Base-by-base conservation (phyloP, 2,113 vertebrate species). In the Coturnix japonica region DNA sequence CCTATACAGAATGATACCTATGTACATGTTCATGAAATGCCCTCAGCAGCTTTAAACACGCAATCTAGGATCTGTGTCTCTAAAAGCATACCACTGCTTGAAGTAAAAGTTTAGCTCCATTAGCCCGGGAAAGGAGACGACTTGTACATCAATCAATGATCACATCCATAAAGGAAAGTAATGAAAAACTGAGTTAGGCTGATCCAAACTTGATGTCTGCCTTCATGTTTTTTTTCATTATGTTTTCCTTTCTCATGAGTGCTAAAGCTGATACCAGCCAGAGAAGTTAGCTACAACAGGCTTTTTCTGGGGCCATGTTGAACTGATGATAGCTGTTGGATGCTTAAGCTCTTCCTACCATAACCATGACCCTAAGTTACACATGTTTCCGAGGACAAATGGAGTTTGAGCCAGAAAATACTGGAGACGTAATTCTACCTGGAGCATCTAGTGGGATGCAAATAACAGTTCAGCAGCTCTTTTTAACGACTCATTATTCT, bases 351-450 rank as follows among this genome's bases (percentile, higher is more conserved):
- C 8, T 72, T 46, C 7, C 39, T 76, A 31, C 31, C 59, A 13
- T 1, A 2, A 4, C 43, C 81, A 85, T 22, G 63, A 60, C 18
- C 72, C 15, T 30, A 57, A 39, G 19, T 66, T 61, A 43, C 43
- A 23, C 5, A 11, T 0, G 0, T 35, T 18, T 19, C 15, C 18
- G 43, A 0, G 0, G 33, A 7, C 25, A 9, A 69, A 61, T 0
- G 2, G 35, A 81, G 37, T 78, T 69, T 72, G 7, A 37, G 17
- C 47, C 14, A 59, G 31, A 74, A 84, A 64, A 20, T 31, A 35
- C 4, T 8, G 43, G 11, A 22, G 61, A 7, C 12, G 8, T 30
- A 33, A 30, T 53, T 56, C 18, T 41, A 67, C 30, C 28, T 47
- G 85, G 57, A 75, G 51, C 33, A 78, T 8, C 30, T 37, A 4